phyloP scores from a whole-genome alignment of 2,888 invertebrate genomes.

The Trichogramma dendrolimi region DNA sequence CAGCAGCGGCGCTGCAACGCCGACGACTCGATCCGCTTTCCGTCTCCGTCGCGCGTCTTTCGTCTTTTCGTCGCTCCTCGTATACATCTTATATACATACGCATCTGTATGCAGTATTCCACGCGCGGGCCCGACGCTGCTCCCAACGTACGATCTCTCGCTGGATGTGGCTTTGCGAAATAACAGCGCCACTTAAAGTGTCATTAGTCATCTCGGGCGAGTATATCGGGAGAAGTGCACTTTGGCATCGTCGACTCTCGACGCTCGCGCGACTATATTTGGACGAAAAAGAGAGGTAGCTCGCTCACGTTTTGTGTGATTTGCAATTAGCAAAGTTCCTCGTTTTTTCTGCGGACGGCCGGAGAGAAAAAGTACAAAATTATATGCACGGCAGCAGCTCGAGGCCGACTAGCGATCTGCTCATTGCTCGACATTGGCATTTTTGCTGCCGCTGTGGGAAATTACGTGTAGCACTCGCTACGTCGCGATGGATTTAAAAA shows the following conservation, averaged over 20 bases:
- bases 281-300: neutral
- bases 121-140: no score
- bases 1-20: no score
- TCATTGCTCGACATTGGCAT: no score
- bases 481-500: no score
- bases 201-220: slow-evolving; percentile 30
- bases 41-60: neutral
- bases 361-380: no score
- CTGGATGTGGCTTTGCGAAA: slow-evolving; percentile 4
- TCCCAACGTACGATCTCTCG: no score
- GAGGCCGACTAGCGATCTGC: neutral
- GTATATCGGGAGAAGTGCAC: slow-evolving; percentile 21
- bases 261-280: neutral
- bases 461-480: no score
- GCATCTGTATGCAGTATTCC: no score
- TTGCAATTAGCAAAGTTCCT: slow-evolving; percentile 23
- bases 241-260: slow-evolving; percentile 12
- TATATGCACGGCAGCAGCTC: neutral
- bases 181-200: slow-evolving; percentile 30
- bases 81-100: neutral
- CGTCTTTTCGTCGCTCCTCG: slow-evolving; percentile 3
- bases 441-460: no score
- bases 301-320: slow-evolving; percentile 20
- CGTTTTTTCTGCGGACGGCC: neutral
- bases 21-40: no score